Conservation (phyloP, 1,140 invertebrate genomes). For the Pseudomyrmex concolor region DNA sequence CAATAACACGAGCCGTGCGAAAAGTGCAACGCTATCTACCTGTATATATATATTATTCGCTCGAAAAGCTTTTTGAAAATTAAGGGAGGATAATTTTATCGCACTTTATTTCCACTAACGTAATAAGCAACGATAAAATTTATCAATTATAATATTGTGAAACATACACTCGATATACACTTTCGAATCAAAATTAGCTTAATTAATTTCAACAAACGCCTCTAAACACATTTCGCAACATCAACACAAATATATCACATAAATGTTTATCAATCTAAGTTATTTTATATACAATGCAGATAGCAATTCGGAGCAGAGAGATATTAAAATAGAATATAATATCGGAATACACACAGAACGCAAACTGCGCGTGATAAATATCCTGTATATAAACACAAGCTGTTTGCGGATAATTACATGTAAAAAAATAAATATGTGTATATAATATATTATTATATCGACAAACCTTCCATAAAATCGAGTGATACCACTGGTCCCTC, state of each 20-base stretch:
- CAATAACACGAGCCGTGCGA: neutral
- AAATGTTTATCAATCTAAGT: too few relatives aligned
- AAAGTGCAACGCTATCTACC: neutral
- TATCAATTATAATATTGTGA: neutral
- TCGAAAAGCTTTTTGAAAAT: neutral
- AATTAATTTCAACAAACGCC: neutral
- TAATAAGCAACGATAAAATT: neutral
- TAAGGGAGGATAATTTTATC: neutral
- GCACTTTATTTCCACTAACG: neutral
- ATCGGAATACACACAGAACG: too few relatives aligned
- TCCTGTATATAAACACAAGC: too few relatives aligned
- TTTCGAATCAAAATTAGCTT: neutral
- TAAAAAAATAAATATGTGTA: too few relatives aligned
- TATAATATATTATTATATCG: neutral
- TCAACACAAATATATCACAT: too few relatives aligned
- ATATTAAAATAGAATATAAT: too few relatives aligned
- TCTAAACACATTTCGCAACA: too few relatives aligned
- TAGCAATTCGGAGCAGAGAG: too few relatives aligned
- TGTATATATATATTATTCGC: neutral
- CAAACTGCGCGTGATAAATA: too few relatives aligned
- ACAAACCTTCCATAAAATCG: slow-evolving; percentile 93
- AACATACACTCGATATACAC: neutral
- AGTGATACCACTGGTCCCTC: slow-evolving; percentile 94
- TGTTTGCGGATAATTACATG: too few relatives aligned
- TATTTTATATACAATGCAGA: too few relatives aligned